Evolutionary conservation across 2,797 vertebrate species (phyloP), one percentile per base, ranked within the genome.

Genomic region (Channa striata): DNA sequence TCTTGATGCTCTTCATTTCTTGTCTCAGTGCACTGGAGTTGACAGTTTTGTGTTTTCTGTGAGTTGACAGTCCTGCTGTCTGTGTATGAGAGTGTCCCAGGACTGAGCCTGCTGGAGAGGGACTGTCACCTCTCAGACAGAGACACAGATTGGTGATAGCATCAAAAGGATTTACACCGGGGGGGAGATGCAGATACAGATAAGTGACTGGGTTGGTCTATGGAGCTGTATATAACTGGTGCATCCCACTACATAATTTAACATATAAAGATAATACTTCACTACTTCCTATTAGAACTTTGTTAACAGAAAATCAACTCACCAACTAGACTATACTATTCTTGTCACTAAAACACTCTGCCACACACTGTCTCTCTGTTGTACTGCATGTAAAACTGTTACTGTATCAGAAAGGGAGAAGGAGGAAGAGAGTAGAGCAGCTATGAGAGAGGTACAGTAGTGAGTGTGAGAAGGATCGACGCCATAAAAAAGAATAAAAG

Each of bases 91-190:
- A 67, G 43, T 5, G 5, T 42, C 25, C 64, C 68, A 46, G 79
- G 36, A 77, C 46, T 87, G 78, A 90, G 82, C 80, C 62, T 49
- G 78, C 25, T 75, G 82, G 84, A 92, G 77, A 72, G 63, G 80
- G 74, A 85, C 83, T 81, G 72, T 82, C 86, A 87, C 85, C 78
- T 80, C 70, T 80, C 43, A 72, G 63, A 69, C 40, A 67, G 59
- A 56, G 19, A 20, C 8, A 6, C 8, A 20, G 44, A 47, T n/a
- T 0, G 10, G 58, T 33, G 19, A 43, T 74, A 76, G 61, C 77
- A 82, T 66, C 54, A 72, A 81, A 47, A 58, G 37, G 10, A 43
- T 5, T 65, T 34, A 50, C 23, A 23, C 37, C 42, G 5, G 42
- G 44, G 36, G 43, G 9, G 43, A 9, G 43, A 8, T 44, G 43